Percentiles rank a stretch among this genome's conserved stretches.
These are phyloP conservation scores for Mastacembelus armatus DNA, from an alignment of 2,797 vertebrate species.

Conservation along the genomic window DNA sequence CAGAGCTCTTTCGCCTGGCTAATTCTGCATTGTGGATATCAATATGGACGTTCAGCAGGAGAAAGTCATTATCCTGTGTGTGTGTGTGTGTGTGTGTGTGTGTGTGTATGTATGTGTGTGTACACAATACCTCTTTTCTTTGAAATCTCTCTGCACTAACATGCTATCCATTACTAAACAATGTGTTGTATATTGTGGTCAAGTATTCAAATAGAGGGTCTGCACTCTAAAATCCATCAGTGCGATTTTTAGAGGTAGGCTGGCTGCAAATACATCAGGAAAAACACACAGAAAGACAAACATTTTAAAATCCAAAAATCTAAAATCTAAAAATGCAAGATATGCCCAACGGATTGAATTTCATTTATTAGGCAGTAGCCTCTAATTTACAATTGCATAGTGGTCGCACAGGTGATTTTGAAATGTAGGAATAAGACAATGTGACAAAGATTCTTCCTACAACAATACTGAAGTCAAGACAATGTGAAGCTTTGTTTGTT, in stretches of 20 bases:
- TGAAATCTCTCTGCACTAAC: conserved; percentile 64
- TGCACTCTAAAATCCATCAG: conserved; percentile 56
- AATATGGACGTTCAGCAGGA: conserved; percentile 38
- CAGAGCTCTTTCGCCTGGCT: conserved; percentile 60
- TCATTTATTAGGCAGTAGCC: too few relatives aligned
- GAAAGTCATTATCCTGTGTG: conserved; percentile 59
- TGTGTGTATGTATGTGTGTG: not conserved
- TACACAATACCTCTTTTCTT: conserved; percentile 51
- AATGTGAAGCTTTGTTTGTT: conserved; percentile 43
- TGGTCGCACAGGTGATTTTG: not conserved
- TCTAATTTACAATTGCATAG: too few relatives aligned
- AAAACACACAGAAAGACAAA: conserved; percentile 21
- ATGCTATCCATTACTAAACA: conserved; percentile 72
- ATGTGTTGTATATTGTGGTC: conserved; percentile 41
- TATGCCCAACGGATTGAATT: not conserved
- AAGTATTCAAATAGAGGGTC: conserved; percentile 53
- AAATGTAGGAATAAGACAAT: not conserved
- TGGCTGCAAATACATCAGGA: conserved; percentile 30
- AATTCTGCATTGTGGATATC: conserved; percentile 51
- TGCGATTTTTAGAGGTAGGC: conserved; percentile 16
- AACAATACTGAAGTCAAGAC: not conserved
- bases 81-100: conserved; percentile 4
- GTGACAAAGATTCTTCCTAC: too few relatives aligned
- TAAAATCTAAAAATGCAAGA: not conserved
- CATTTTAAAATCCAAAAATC: conserved; percentile 3